phyloP scores from a whole-genome alignment of 2,888 invertebrate species.

The Drosophila crucigera region DNA sequence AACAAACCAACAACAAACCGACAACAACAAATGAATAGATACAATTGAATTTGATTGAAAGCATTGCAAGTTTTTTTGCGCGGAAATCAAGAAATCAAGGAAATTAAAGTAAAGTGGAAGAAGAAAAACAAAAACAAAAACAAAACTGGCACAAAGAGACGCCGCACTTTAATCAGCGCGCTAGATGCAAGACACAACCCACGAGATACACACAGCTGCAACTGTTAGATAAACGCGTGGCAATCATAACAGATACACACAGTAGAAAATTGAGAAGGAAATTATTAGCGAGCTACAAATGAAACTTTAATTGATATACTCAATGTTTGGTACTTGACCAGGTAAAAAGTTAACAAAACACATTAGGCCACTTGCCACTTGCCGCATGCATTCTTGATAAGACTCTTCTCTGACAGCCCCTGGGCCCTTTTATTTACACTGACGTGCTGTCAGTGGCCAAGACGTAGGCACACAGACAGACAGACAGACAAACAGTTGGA shows the following conservation, averaged over 20 bases:
- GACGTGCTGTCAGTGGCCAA: conserved; percentile 73
- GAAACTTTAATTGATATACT: conserved; percentile 52
- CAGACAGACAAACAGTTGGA: conserved; percentile 28
- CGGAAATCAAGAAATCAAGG: conserved; percentile 51
- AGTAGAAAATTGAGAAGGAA: conserved; percentile 11
- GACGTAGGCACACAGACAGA: conserved; percentile 67
- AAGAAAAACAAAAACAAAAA: conserved; percentile 16
- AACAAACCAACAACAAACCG: conserved; percentile 18
- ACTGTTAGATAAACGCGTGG: conserved; percentile 33
- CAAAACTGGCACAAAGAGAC: conserved; percentile 27
- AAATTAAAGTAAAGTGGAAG: conserved; percentile 47
- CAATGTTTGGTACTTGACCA: conserved; percentile 22
- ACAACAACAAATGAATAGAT: conserved; percentile 48
- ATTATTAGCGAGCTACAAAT: conserved; percentile 2
- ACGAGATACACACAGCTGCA: conserved; percentile 32
- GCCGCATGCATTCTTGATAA: conserved; percentile 61
- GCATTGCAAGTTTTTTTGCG: conserved; percentile 32
- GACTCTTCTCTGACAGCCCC: conserved; percentile 22
- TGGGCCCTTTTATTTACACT: conserved; percentile 70
- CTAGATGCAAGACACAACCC: conserved; percentile 11
- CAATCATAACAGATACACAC: conserved; percentile 26
- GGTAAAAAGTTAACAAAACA: conserved; percentile 34
- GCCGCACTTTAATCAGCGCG: conserved; percentile 38
- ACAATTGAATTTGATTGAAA: conserved; percentile 78
- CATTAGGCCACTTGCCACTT: conserved; percentile 63